Base-by-base conservation (phyloP, 2,113 vertebrate genomes). In the Microcebus lehilahytsara region DNA sequence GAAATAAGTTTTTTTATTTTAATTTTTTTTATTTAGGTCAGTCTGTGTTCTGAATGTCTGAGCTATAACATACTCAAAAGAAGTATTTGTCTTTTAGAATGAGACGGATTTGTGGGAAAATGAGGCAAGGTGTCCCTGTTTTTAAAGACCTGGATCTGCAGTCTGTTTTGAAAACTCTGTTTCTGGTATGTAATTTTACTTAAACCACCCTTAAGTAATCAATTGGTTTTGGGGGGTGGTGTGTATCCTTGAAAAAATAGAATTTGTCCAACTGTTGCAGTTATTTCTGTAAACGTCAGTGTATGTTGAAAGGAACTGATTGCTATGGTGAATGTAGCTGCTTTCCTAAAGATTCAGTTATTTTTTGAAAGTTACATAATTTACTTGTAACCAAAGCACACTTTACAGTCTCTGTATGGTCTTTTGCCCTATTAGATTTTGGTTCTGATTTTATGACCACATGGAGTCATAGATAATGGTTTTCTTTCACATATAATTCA, bases 31-130 rank as follows among this genome's bases (percentile, higher is more conserved):
- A 40, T 78, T 84, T 37, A 60, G 37, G 72, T 37, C 11, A 49
- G 25, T 85, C 4, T 58, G 0, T 89, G 23, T 88, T 96, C 22
- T 89, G 62, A 49, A 60, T 46, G 1, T 80, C 22, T 40, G 37
- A 37, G 46, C 14, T 77, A 49, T 85, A 88, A 37, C 37, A 86
- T 64, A 79, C 12, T 79, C 40, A 81, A 77, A 84, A 80, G 25
- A 83, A 75, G 6, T 94, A n/a, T 96, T 90, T 97, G 46, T 97
- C 6, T 98, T 96, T 78, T 85, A 97, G 85, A 85, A 23, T 66
- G 56, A 92, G 12, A 87, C 46, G 96, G 20, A 69, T 78, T 94
- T 87, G 11, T 91, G 91, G 37, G 62, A 75, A 62, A 74, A 89
- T 79, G 58, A 90, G 71, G 49, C 23, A 87, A 30, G 2, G 1